Conservation (phyloP, 2,797 vertebrate genomes). For the Xerus rutilus region DNA sequence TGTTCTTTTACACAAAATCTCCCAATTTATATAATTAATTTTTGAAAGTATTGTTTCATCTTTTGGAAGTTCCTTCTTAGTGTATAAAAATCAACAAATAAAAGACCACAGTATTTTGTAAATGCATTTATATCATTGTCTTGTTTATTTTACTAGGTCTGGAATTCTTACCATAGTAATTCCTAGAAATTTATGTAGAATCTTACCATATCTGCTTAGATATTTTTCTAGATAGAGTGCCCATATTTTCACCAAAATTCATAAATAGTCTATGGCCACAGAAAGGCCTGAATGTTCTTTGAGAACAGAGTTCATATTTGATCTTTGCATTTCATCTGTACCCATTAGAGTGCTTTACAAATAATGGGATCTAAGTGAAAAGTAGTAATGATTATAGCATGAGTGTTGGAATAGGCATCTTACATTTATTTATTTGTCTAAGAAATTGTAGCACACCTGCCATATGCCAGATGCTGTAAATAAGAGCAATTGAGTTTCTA, state of each 20-base stretch:
- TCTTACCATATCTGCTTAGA: not conserved
- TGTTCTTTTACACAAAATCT: not conserved
- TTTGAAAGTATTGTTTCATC: constrained; percentile 22
- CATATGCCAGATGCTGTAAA: not conserved
- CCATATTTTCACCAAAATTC: constrained; percentile 24
- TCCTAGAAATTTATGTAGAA: constrained; percentile 40
- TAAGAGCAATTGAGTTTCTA: not conserved
- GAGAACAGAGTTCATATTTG: constrained; percentile 9
- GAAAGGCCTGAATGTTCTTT: not conserved
- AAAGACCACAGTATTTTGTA: not conserved
- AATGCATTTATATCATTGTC: not conserved
- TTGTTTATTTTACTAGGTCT: constrained; percentile 14
- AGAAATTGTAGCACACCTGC: not conserved
- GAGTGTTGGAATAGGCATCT: not conserved
- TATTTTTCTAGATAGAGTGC: not conserved
- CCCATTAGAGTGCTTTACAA: not conserved
- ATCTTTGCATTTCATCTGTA: not conserved
- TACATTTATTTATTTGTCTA: not conserved
- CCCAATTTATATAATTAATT: not conserved
- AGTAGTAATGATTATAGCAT: not conserved
- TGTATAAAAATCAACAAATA: constrained; percentile 3
- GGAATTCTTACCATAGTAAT: constrained; percentile 26
- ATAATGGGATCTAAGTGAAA: not conserved
- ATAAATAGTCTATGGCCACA: not conserved
- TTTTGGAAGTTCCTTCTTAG: not conserved